phyloP scores from a whole-genome alignment of 2,113 vertebrate species.

The Scortum barcoo region DNA sequence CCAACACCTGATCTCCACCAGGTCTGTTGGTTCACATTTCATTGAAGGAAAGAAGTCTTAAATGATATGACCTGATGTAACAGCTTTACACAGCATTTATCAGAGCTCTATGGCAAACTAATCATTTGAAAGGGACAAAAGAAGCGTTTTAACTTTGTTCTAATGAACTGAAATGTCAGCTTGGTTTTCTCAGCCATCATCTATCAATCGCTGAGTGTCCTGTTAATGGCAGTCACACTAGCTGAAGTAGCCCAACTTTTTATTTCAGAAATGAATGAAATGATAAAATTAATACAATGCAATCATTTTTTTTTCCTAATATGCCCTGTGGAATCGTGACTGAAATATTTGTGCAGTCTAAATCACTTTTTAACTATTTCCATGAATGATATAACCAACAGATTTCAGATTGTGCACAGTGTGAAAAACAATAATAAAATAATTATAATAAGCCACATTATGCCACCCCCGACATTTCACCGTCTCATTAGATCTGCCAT shows the following conservation, averaged over 20 bases:
- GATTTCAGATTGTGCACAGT: neutral
- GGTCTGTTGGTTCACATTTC: too few relatives aligned
- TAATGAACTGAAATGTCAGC: neutral
- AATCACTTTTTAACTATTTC: neutral
- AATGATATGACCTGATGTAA: too few relatives aligned
- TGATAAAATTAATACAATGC: neutral
- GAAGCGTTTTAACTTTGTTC: too few relatives aligned
- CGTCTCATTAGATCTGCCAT: slow-evolving; percentile 29
- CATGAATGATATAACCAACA: neutral
- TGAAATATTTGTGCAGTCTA: neutral
- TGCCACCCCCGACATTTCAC: neutral
- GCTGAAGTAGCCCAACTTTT: neutral
- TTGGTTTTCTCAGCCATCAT: neutral
- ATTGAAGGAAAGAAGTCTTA: too few relatives aligned
- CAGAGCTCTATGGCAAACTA: too few relatives aligned
- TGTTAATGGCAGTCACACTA: neutral
- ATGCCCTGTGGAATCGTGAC: neutral
- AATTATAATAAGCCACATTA: neutral
- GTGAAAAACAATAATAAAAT: neutral
- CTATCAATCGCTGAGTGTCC: neutral
- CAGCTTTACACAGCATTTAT: too few relatives aligned
- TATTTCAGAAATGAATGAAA: neutral
- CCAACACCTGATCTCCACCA: too few relatives aligned
- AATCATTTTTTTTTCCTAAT: neutral
- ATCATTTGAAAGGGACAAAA: too few relatives aligned